Conservation (phyloP, 2,113 vertebrate genomes). For the Dermatemys mawii region DNA sequence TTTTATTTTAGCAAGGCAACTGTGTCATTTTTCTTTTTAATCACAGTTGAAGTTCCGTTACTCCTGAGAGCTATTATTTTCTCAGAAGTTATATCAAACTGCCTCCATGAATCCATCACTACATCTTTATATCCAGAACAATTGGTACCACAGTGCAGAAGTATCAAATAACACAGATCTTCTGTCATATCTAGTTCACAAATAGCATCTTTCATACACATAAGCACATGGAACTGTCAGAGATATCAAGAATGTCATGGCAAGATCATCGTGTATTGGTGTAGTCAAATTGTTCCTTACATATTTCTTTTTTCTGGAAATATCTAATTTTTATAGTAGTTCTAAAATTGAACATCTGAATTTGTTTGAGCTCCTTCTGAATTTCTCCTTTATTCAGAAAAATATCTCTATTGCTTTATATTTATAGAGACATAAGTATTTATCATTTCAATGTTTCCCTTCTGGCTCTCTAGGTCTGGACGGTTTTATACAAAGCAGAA, state of each 20-base stretch:
- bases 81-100: neutral
- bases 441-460: neutral
- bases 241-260: neutral
- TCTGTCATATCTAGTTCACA: neutral
- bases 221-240: neutral
- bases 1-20: conserved; percentile 37
- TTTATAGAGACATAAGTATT: neutral
- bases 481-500: neutral
- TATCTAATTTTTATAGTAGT: neutral
- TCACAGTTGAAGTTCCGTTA: neutral
- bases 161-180: neutral
- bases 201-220: neutral
- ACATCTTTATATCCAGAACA: neutral
- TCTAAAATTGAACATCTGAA: neutral
- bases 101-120: conserved; percentile 9
- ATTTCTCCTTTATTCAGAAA: neutral
- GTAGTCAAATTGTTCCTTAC: neutral
- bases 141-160: neutral
- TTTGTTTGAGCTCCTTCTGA: neutral
- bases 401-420: neutral
- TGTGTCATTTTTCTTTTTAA: conserved; percentile 5
- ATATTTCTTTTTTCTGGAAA: neutral
- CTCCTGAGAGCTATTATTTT: conserved; percentile 11
- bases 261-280: neutral
- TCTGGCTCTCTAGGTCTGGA: neutral